Conservation (phyloP, 2,113 vertebrate genomes). For the Muscicapa adusta region DNA sequence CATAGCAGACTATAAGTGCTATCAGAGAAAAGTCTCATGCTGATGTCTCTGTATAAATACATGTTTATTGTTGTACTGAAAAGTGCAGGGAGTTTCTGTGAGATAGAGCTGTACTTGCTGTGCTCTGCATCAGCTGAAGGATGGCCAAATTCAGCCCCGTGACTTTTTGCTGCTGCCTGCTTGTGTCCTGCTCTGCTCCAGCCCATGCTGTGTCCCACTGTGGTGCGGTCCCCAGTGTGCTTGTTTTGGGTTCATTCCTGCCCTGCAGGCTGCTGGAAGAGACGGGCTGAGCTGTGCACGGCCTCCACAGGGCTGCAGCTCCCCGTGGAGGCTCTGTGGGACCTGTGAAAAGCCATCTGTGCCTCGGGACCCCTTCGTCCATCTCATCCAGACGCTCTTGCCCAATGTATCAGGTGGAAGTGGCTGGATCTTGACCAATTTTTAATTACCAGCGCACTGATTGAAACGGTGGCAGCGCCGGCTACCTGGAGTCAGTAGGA, state of each 20-base stretch:
- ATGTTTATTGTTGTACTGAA: not conserved
- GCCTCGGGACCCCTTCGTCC: not conserved
- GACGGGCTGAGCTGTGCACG: not conserved
- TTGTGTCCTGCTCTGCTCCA: not conserved
- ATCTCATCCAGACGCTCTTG: not conserved
- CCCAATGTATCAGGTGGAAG: not conserved
- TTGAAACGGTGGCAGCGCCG: not conserved
- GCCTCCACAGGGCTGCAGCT: not conserved
- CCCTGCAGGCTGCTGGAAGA: not conserved
- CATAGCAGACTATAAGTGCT: not conserved
- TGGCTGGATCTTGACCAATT: not conserved
- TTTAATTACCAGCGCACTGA: not conserved
- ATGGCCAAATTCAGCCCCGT: not conserved
- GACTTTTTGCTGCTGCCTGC: not conserved
- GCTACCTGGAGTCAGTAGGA: slow-evolving; percentile 21
- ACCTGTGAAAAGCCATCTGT: not conserved
- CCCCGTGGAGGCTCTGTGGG: rapidly evolving
- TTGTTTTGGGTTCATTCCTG: not conserved
- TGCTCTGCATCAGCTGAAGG: not conserved
- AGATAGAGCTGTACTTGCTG: not conserved
- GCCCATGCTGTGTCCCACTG: rapidly evolving
- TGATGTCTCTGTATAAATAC: not conserved
- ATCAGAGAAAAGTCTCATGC: not conserved
- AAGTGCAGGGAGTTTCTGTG: not conserved
- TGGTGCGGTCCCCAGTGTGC: rapidly evolving